phyloP scores from a whole-genome alignment of 2,888 invertebrate genomes.

The Leptinotarsa tumamoca region DNA sequence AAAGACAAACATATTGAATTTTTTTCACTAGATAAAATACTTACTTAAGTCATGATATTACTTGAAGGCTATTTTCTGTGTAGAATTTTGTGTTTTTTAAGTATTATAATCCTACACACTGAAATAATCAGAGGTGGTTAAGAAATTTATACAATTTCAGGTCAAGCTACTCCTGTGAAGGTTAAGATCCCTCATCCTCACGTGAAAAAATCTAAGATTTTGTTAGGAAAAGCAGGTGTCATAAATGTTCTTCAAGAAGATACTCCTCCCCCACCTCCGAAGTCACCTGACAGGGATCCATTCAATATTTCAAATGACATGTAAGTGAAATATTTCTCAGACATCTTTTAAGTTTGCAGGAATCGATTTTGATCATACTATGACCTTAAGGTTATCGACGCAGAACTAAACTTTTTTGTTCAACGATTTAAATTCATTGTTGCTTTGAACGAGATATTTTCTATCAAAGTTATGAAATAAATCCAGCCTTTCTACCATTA shows the following conservation, averaged over 20 bases:
- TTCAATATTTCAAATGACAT: slow-evolving; percentile 99
- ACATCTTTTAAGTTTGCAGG: background rate
- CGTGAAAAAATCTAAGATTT: slow-evolving; percentile 91
- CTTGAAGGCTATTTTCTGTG: too few relatives aligned
- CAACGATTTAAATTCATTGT: too few relatives aligned
- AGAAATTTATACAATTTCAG: slow-evolving; percentile 62
- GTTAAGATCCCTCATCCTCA: slow-evolving; percentile 95
- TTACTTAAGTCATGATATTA: too few relatives aligned
- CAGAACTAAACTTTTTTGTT: too few relatives aligned
- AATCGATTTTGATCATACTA: background rate
- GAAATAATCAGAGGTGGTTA: too few relatives aligned
- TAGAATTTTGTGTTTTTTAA: too few relatives aligned
- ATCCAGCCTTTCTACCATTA: too few relatives aligned
- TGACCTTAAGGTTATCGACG: background rate
- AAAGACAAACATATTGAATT: too few relatives aligned
- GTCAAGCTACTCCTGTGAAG: slow-evolving; percentile 83
- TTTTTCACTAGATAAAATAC: too few relatives aligned
- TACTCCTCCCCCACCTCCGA: slow-evolving; percentile 90
- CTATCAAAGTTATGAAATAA: too few relatives aligned
- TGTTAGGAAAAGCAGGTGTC: slow-evolving; percentile 95
- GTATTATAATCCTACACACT: too few relatives aligned
- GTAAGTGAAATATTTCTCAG: slow-evolving; percentile 68
- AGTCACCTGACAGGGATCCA: slow-evolving; percentile 92
- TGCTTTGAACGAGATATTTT: too few relatives aligned
- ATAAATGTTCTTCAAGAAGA: slow-evolving; percentile 95